phyloP scores from a whole-genome alignment of 2,113 vertebrate species.

The Ptilorrhoa leucosticta region DNA sequence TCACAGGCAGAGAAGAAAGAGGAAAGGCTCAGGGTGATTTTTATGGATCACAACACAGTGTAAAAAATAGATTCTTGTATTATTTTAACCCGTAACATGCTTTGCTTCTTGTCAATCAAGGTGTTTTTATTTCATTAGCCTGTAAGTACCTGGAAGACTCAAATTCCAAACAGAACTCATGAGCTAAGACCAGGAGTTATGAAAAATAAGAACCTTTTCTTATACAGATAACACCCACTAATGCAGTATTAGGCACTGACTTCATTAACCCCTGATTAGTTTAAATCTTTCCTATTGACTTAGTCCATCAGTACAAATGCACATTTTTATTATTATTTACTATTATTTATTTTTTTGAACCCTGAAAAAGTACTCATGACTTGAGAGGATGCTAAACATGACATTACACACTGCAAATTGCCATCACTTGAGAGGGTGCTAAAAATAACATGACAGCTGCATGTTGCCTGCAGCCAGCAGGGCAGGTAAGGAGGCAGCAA shows the following conservation, averaged over 20 bases:
- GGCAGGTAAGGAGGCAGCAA: neutral
- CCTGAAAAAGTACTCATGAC: neutral
- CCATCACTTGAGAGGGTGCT: neutral
- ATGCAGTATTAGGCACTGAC: neutral
- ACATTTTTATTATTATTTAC: neutral
- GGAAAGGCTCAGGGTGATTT: conserved; percentile 80
- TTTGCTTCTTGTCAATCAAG: conserved; percentile 69
- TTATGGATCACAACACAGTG: conserved; percentile 88
- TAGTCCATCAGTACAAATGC: neutral
- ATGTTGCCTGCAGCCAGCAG: neutral
- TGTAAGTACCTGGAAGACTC: conserved; percentile 15
- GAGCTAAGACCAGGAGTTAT: neutral
- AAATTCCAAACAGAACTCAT: conserved; percentile 13
- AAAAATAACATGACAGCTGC: neutral
- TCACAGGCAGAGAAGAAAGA: conserved; percentile 83
- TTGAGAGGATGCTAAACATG: neutral
- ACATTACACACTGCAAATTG: neutral
- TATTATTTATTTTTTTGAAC: neutral
- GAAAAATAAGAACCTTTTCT: neutral
- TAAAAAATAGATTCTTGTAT: conserved; percentile 81
- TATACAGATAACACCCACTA: neutral
- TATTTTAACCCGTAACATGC: conserved; percentile 81
- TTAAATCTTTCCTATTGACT: neutral
- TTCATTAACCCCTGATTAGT: conserved; percentile 10
- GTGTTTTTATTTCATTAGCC: conserved; percentile 63